Percentiles rank a stretch among this genome's conserved stretches.
These are phyloP conservation scores for Limnodromus scolopaceus DNA, from an alignment of 2,797 vertebrate genomes.

Conservation along the genomic window DNA sequence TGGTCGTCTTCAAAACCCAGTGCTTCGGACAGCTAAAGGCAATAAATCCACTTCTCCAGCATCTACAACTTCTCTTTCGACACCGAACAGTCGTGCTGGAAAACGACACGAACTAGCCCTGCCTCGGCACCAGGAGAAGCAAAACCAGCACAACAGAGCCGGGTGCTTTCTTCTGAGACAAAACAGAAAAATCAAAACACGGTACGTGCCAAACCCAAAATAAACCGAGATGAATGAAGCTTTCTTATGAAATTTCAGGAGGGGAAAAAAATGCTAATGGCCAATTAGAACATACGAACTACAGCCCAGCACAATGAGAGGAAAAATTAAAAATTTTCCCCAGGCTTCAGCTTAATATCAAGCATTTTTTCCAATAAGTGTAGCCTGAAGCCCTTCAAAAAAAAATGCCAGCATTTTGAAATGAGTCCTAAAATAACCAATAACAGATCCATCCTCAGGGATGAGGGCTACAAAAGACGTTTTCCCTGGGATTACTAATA, in stretches of 20 bases:
- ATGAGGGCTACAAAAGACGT: not conserved
- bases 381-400: not conserved
- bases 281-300: not conserved
- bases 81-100: not conserved
- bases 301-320: not conserved
- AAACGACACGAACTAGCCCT: fast-evolving
- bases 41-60: not conserved
- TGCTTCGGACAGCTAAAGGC: not conserved
- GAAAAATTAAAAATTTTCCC: not conserved
- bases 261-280: not conserved
- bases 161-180: not conserved
- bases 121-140: not conserved
- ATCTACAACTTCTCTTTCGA: not conserved
- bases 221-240: not conserved
- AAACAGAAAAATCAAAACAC: not conserved
- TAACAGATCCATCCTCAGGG: not conserved
- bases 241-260: not conserved
- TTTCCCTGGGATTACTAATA: not conserved
- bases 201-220: not conserved
- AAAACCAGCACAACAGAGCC: fast-evolving
- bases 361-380: not conserved
- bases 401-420: not conserved
- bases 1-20: not conserved
- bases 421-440: not conserved
- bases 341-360: not conserved